Base-by-base conservation (phyloP, 2,797 vertebrate genomes). In the Peromyscus nudipes region DNA sequence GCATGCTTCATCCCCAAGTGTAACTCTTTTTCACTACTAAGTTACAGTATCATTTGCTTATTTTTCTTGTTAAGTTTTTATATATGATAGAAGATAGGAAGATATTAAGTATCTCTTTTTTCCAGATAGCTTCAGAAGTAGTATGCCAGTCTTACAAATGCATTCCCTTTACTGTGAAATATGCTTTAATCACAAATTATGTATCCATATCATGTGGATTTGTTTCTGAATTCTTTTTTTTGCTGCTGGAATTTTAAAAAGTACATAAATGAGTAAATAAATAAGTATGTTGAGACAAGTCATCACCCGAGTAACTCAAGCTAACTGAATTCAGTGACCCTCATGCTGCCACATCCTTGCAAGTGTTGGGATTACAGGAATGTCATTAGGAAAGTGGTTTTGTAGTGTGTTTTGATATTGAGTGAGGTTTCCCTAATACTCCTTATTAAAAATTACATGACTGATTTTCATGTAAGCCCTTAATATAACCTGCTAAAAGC, bases 51-150 rank as follows among this genome's bases (percentile, higher is more conserved):
- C 29, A 81, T 67, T 75, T 90, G 65, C 81, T 77, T 86, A 40
- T 94, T 14, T 92, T 92, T 81, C 12, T 76, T 62, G 73, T 89
- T 94, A 60, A 37, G 69, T 92, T 94, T 96, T 79, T 92, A 84
- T 82, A 57, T 94, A 60, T 92, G 62, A 46, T 64, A 55, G 25
- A 86, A 88, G 49, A 21, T 88, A 89, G 57, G 57, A 95, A 17
- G 34, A 19, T 88, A 16, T 31, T 93, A 29, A 29, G 64, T 96
- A 83, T 55, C 19, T 75, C 46, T 52, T 23, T 96, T 92, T 75
- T 86, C 60, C n/a, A 79, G 23, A n/a, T 90, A 79, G 13, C 31
- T 85, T 34, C 29, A 46, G 62, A 85, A 34, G 13, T 67, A 23
- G 62, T 85, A 19, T 85, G 17, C n/a, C n/a, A 52, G 37, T 82